Evolutionary conservation across 2,113 vertebrate genomes (phyloP).

Genomic region (Pleuronectes platessa): DNA sequence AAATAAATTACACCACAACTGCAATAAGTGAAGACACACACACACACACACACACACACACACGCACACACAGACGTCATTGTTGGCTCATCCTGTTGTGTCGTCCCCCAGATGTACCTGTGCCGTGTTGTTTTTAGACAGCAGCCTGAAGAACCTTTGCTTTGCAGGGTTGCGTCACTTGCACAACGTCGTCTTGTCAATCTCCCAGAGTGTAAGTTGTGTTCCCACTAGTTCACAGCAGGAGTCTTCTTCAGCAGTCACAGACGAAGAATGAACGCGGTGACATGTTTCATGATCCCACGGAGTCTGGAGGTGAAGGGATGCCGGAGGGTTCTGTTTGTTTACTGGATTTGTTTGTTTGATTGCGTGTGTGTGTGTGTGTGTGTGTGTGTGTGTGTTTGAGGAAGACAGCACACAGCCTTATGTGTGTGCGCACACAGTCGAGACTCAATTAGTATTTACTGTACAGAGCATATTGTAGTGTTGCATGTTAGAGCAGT

Average conservation of each 20-base stretch:
- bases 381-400: background rate
- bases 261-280: conserved; percentile 40
- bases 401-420: background rate
- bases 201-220: conserved; percentile 46
- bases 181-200: conserved; percentile 55
- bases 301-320: conserved; percentile 60
- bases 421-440: background rate
- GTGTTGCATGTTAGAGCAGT: background rate
- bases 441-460: conserved; percentile 21
- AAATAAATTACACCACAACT: conserved; percentile 23
- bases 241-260: conserved; percentile 48
- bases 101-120: conserved; percentile 36
- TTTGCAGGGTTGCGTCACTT: conserved; percentile 56
- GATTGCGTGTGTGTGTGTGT: background rate
- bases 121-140: conserved; percentile 38
- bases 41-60: background rate
- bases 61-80: no score
- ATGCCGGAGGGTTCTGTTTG: conserved; percentile 45
- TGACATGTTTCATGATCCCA: conserved; percentile 50
- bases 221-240: conserved; percentile 51
- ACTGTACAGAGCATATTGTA: conserved; percentile 21
- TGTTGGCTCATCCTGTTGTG: conserved; percentile 21
- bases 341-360: conserved; percentile 44
- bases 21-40: conserved; percentile 16
- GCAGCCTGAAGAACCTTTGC: conserved; percentile 24